Base-by-base conservation (phyloP, 1,140 invertebrate species). In the Penaeus vannamei region DNA sequence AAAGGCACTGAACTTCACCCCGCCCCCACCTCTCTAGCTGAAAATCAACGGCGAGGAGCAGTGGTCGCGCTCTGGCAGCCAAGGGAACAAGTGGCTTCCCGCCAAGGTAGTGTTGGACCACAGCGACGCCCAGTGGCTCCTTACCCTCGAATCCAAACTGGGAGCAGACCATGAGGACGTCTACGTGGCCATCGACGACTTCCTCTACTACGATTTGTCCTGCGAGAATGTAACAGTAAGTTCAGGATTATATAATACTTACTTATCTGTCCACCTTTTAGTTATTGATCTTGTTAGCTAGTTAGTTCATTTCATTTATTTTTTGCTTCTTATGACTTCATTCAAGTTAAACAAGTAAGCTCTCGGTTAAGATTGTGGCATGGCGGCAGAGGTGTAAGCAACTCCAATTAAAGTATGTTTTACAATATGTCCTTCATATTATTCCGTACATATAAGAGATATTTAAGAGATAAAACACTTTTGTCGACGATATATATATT, bases 161-260 rank as follows among this genome's bases (percentile, higher is more conserved):
- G 26, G 29, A 60, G 53, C 62, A 5, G 83, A 84, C n/a, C 87
- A 89, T 14, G 82, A 89, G 82, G n/a, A 84, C 60, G 36, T 72
- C 32, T 89, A 62, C 22, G 83, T 84, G 22, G 26, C 87, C 23
- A 53, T 89, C 46, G 87, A 89, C 77, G 87, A 89, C 61, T 19
- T 80, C 17, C 80, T 46, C 23, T 84, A 76, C 59, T 89, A 89
- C 59, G 53, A 84, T 29, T 22, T 79, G 10, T 64, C 81, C 60
- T 89, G 87, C 80, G 69, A 89, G 7, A 64, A 53, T 64, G 87
- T 89, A 7, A 72, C 84, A 14, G 87, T 89, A 23, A 87, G 86
- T 80, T 79, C 23, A 72, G 26, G 12, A 12, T 2, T 0, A n/a
- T 76, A 19, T 66, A 17, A 64, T n/a, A 1, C 20, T 36, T n/a